phyloP scores from a whole-genome alignment of 2,888 invertebrate species.

The Drosophila prostipennis region DNA sequence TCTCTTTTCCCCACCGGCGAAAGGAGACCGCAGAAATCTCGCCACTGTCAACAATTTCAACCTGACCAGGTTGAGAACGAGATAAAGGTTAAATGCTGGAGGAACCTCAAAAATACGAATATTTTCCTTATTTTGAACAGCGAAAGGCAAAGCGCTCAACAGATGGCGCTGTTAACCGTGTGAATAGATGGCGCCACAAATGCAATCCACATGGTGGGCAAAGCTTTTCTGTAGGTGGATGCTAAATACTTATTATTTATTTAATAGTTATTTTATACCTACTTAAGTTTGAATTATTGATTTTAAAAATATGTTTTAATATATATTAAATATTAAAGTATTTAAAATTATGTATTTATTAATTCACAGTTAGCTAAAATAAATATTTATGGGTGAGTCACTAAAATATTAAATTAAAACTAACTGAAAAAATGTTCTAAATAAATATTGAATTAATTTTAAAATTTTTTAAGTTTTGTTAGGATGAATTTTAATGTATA shows the following conservation, averaged over 20 bases:
- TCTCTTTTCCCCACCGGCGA: constrained; percentile 31
- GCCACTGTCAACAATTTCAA: constrained; percentile 24
- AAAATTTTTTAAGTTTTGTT: background rate
- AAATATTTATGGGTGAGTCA: no score
- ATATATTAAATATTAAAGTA: no score
- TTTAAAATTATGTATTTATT: no score
- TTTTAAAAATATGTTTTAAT: no score
- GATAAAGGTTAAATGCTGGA: constrained; percentile 10
- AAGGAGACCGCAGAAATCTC: constrained; percentile 35
- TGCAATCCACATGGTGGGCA: constrained; percentile 50
- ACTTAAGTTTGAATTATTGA: no score
- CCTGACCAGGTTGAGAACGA: constrained; percentile 13
- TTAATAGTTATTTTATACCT: no score
- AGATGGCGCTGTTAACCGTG: constrained; percentile 56
- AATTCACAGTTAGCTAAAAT: no score
- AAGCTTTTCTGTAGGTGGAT: constrained; percentile 54
- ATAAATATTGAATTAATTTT: background rate
- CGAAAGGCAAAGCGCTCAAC: constrained; percentile 28
- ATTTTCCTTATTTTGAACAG: background rate
- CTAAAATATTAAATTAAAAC: no score
- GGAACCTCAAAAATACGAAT: constrained; percentile 3
- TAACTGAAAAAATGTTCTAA: no score
- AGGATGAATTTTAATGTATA: no score
- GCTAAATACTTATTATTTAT: background rate
- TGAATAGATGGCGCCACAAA: constrained; percentile 55